Evolutionary conservation across 2,888 invertebrate genomes (phyloP).

Genomic region (Drosophila putrida): DNA sequence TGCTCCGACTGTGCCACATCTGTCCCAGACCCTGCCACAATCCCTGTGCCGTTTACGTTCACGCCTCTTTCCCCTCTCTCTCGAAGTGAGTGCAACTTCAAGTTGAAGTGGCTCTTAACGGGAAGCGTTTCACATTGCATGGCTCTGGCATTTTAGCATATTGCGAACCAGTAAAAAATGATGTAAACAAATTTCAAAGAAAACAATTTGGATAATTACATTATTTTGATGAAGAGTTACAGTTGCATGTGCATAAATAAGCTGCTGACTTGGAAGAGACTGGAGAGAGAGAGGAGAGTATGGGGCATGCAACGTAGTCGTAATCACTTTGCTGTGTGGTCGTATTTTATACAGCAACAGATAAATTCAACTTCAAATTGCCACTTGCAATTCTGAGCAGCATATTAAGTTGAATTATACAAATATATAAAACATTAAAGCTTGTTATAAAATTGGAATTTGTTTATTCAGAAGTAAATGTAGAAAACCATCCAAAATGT

Average conservation of each 20-base stretch:
- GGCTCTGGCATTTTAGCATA: conserved; percentile 57
- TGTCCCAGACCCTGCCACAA: conserved; percentile 5
- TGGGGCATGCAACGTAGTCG: conserved; percentile 22
- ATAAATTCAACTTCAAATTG: conserved; percentile 9
- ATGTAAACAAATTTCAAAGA: conserved; percentile 80
- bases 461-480: background rate
- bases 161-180: conserved; percentile 57
- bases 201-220: conserved; percentile 82
- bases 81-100: conserved; percentile 46
- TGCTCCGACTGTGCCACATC: conserved; percentile 10
- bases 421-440: background rate
- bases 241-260: conserved; percentile 72
- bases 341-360: conserved; percentile 26
- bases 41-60: background rate
- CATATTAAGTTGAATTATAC: background rate
- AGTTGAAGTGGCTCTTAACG: conserved; percentile 74
- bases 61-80: background rate
- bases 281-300: no score
- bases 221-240: conserved; percentile 79
- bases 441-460: background rate
- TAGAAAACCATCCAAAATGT: no score
- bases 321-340: conserved; percentile 60
- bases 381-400: background rate
- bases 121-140: conserved; percentile 70
- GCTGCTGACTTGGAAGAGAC: no score